These are phyloP conservation scores for Genyomyrus donnyi DNA, from an alignment of 2,113 vertebrate species.

Conservation along the genomic window DNA sequence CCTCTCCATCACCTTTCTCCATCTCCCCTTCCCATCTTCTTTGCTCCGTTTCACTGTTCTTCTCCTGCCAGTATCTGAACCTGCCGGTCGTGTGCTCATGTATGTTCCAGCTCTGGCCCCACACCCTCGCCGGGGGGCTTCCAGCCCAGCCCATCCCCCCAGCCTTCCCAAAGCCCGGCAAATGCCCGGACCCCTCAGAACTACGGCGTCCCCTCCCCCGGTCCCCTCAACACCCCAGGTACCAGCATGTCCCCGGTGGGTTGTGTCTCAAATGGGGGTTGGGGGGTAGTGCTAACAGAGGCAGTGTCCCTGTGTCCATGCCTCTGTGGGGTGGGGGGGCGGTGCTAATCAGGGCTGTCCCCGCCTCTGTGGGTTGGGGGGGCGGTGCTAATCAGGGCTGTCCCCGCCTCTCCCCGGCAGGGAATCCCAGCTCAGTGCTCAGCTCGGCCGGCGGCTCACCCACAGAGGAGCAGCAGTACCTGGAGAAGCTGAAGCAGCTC, in stretches of 20 bases:
- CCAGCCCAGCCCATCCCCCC: conserved; percentile 92
- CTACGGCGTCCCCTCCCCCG: conserved; percentile 88
- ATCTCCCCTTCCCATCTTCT: neutral
- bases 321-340: too few relatives aligned
- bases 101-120: conserved; percentile 76
- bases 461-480: conserved; percentile 93
- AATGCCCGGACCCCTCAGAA: conserved; percentile 85
- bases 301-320: too few relatives aligned
- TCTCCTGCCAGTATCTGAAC: neutral
- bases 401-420: conserved; percentile 44
- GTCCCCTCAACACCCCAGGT: conserved; percentile 94
- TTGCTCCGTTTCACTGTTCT: neutral
- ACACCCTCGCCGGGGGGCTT: conserved; percentile 90
- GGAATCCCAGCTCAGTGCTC: conserved; percentile 88
- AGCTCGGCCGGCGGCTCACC: conserved; percentile 81
- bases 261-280: too few relatives aligned
- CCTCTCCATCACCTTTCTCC: too few relatives aligned
- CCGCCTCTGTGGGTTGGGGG: too few relatives aligned
- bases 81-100: neutral
- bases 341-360: too few relatives aligned
- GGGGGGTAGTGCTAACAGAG: neutral
- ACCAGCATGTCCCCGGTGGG: neutral
- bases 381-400: neutral
- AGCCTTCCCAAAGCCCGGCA: conserved; percentile 87
- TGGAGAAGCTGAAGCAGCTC: conserved; percentile 93